These are phyloP conservation scores for Parazoanthus atlanticus DNA, from an alignment of 92 coral and sea anemone genomes.

Conservation along the genomic window DNA sequence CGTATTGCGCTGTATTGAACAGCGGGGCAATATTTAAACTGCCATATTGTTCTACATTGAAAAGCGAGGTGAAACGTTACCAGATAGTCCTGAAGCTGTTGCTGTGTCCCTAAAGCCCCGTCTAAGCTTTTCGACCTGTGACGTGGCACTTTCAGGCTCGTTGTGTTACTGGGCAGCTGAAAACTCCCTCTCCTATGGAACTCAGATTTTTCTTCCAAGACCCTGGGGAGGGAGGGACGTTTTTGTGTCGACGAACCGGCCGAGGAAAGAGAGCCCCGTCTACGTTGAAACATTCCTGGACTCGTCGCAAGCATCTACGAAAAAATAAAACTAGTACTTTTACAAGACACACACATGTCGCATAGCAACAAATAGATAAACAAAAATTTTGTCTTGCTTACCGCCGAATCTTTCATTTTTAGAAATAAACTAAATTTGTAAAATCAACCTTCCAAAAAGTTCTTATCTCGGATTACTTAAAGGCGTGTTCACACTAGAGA, in stretches of 20 bases:
- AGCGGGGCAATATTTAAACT: no score
- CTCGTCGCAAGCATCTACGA: neutral
- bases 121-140: constrained; percentile 34
- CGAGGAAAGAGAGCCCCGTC: constrained; percentile 20
- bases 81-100: neutral
- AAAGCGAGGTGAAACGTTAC: neutral
- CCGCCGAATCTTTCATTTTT: no score
- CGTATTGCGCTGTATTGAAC: no score
- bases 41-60: no score
- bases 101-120: constrained; percentile 1
- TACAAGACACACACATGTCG: neutral
- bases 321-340: neutral
- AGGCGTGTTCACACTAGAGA: no score
- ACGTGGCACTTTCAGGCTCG: neutral
- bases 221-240: neutral
- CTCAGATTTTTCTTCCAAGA: neutral
- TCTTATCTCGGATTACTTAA: no score
- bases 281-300: neutral
- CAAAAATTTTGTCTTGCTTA: no score
- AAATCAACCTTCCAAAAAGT: no score
- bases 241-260: neutral
- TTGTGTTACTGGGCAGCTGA: neutral
- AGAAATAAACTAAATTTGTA: no score
- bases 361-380: no score
- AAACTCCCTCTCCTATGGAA: neutral